Conservation (phyloP, 2,113 vertebrate species). For the Pseudolaguvia tuberculata region DNA sequence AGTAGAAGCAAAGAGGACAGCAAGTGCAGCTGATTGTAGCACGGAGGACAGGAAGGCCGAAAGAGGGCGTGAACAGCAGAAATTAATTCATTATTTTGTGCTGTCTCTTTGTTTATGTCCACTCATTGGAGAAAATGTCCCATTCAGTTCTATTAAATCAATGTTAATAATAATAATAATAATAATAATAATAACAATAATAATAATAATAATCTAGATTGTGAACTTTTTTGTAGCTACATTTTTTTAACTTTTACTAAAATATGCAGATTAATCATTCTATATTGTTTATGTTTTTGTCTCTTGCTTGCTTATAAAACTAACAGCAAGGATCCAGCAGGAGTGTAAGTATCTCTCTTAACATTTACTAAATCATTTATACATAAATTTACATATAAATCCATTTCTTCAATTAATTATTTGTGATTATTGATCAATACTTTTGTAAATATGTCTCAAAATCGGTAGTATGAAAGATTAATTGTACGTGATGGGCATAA, state of each 20-base stretch:
- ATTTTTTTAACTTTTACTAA: constrained; percentile 9
- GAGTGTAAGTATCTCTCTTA: constrained; percentile 81
- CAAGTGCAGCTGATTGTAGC: too few species aligned
- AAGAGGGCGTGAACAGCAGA: background rate
- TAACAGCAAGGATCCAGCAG: constrained; percentile 94
- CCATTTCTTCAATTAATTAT: too few species aligned
- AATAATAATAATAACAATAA: background rate
- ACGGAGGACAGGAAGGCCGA: too few species aligned
- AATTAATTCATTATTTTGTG: background rate
- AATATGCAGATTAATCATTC: constrained; percentile 10
- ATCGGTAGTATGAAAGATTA: background rate
- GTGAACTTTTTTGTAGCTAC: background rate
- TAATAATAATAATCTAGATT: background rate
- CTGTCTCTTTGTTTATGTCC: background rate
- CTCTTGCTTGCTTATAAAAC: constrained; percentile 64
- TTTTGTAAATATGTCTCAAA: background rate
- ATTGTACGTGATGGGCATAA: background rate
- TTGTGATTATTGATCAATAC: too few species aligned
- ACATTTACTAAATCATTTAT: constrained; percentile 40
- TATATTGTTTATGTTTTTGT: constrained; percentile 45
- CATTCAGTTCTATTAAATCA: background rate
- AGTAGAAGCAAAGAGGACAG: too few species aligned
- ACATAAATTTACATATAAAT: too few species aligned
- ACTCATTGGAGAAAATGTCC: constrained; percentile 28
- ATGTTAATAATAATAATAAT: constrained; percentile 2